Percentiles rank a stretch among this genome's conserved stretches.
Evolutionary conservation across 2,888 invertebrate genomes (phyloP).

Genomic region (Lacanobia wlatinum): DNA sequence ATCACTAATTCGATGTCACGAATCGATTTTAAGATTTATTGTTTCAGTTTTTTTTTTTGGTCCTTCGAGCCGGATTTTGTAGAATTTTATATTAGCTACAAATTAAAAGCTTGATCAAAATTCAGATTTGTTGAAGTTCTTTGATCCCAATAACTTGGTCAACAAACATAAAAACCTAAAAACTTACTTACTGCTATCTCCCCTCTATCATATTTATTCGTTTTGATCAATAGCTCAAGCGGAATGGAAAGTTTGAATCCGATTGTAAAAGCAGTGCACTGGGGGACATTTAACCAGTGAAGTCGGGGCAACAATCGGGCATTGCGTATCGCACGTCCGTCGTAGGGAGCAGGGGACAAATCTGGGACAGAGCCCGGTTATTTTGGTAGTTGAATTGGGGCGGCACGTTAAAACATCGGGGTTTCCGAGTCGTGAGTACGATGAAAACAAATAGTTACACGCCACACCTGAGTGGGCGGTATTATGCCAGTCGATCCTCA

Average conservation of each 20-base stretch:
- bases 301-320: constrained; percentile 63
- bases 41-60: constrained; percentile 28
- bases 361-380: constrained; percentile 85
- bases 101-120: background rate
- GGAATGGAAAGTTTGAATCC: constrained; percentile 53
- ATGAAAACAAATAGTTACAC: constrained; percentile 82
- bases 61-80: background rate
- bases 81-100: background rate
- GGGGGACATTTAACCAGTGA: constrained; percentile 53
- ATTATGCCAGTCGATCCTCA: constrained; percentile 65
- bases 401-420: constrained; percentile 86
- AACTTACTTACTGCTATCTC: constrained; percentile 56
- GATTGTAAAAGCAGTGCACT: constrained; percentile 56
- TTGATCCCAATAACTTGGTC: constrained; percentile 17
- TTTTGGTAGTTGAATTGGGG: constrained; percentile 87
- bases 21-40: constrained; percentile 47
- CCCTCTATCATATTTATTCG: constrained; percentile 43
- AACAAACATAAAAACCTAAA: constrained; percentile 47
- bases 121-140: background rate
- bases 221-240: constrained; percentile 56
- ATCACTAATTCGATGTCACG: constrained; percentile 43
- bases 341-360: constrained; percentile 76
- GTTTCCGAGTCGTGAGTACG: constrained; percentile 79
- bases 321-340: constrained; percentile 72
- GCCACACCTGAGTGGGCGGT: constrained; percentile 80